Evolutionary conservation across 2,888 invertebrate genomes (phyloP).

Genomic region (Branchipolynoe longqiensis): DNA sequence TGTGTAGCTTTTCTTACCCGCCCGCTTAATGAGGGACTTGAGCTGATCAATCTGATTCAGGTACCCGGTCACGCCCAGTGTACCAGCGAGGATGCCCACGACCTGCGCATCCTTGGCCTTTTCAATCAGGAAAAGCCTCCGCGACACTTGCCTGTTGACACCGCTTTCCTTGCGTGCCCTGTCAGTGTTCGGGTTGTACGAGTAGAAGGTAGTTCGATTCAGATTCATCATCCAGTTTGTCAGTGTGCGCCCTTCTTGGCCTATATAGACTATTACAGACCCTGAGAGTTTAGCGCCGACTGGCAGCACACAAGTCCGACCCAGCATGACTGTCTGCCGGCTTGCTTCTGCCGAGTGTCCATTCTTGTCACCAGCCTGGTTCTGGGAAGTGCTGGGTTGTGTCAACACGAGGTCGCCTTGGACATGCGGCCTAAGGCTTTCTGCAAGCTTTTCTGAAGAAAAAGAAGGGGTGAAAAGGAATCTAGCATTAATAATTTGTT

Average conservation of each 20-base stretch:
- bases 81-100: conserved; percentile 94
- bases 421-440: neutral
- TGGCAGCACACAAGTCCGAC: conserved; percentile 70
- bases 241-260: conserved; percentile 86
- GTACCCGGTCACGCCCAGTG: conserved; percentile 89
- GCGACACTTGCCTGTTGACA: conserved; percentile 87
- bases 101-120: conserved; percentile 94
- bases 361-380: neutral
- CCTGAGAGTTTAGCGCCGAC: conserved; percentile 80
- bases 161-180: conserved; percentile 70
- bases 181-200: conserved; percentile 79
- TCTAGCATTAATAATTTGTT: too few species aligned
- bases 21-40: conserved; percentile 87
- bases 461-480: neutral
- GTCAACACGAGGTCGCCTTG: neutral
- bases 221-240: conserved; percentile 84
- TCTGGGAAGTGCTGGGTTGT: neutral
- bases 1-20: conserved; percentile 93
- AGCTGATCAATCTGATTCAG: conserved; percentile 88
- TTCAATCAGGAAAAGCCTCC: conserved; percentile 92
- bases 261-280: conserved; percentile 87
- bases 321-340: conserved; percentile 60
- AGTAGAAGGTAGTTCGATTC: conserved; percentile 78
- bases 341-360: neutral
- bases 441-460: neutral